Conservation (phyloP, 2,113 vertebrate genomes). For the Electrona antarctica region DNA sequence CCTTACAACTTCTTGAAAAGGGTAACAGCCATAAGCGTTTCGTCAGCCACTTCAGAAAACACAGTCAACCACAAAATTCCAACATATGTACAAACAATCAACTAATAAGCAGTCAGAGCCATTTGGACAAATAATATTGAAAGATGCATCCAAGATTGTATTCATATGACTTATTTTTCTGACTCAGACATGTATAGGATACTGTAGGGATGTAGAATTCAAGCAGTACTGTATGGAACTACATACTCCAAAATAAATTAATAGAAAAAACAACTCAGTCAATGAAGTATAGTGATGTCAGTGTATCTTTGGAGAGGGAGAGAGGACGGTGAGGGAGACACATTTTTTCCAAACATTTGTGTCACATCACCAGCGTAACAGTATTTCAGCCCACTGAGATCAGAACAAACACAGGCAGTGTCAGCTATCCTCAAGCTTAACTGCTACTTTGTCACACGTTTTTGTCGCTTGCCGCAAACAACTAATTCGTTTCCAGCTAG, state of each 20-base stretch:
- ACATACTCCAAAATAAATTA: constrained; percentile 78
- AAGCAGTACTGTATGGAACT: constrained; percentile 71
- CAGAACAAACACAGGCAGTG: constrained; percentile 74
- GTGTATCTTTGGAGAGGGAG: constrained; percentile 80
- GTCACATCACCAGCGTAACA: constrained; percentile 73
- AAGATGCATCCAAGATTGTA: constrained; percentile 64
- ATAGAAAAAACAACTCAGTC: constrained; percentile 61
- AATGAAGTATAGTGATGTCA: constrained; percentile 69
- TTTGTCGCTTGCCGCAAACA: no score
- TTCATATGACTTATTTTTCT: constrained; percentile 56
- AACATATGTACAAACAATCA: constrained; percentile 77
- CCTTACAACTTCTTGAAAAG: constrained; percentile 79
- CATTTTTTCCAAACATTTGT: constrained; percentile 57
- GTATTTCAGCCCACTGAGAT: constrained; percentile 76
- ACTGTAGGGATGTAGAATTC: constrained; percentile 53
- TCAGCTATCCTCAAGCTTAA: constrained; percentile 67
- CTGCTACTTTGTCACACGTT: no score
- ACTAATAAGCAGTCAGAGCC: constrained; percentile 65
- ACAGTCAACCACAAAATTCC: constrained; percentile 71
- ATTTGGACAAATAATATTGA: constrained; percentile 60
- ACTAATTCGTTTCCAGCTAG: no score
- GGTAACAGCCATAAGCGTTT: constrained; percentile 78
- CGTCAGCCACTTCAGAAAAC: constrained; percentile 73
- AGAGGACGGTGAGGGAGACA: constrained; percentile 72
- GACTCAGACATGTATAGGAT: constrained; percentile 61